phyloP scores from a whole-genome alignment of 2,797 vertebrate species.

The Tapera naevia region DNA sequence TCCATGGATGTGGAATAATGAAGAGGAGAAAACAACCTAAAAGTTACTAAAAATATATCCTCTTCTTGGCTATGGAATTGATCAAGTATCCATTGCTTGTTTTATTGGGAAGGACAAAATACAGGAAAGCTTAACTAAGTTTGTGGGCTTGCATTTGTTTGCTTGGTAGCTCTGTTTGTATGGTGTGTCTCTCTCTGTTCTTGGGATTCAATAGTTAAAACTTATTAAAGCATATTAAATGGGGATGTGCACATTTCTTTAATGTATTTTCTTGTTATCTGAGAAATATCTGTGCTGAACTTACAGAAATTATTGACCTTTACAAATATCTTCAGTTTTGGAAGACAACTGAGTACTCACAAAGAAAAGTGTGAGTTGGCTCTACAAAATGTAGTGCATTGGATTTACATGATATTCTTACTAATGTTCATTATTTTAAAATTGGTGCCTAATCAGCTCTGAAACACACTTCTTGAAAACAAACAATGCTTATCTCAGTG shows the following conservation, averaged over 20 bases:
- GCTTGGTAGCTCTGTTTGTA: background rate
- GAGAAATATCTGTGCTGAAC: background rate
- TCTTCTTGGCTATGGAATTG: background rate
- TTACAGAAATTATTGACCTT: background rate
- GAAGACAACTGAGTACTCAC: background rate
- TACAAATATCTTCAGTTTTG: background rate
- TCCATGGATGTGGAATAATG: background rate
- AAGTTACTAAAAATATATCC: background rate
- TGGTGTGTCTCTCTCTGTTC: background rate
- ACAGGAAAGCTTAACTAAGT: background rate
- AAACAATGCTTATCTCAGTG: background rate
- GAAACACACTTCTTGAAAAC: background rate
- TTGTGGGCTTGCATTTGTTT: background rate
- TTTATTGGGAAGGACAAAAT: background rate
- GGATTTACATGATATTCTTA: background rate
- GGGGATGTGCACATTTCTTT: background rate
- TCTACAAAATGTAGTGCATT: background rate
- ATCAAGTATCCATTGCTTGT: background rate
- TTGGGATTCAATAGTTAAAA: background rate
- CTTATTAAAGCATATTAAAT: background rate
- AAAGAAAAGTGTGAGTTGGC: background rate
- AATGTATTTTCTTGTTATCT: background rate
- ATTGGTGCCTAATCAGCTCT: background rate
- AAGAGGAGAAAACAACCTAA: background rate
- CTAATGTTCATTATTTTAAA: background rate